These are phyloP conservation scores for Oligia strigilis DNA, from an alignment of 2,888 invertebrate species.

Conservation along the genomic window DNA sequence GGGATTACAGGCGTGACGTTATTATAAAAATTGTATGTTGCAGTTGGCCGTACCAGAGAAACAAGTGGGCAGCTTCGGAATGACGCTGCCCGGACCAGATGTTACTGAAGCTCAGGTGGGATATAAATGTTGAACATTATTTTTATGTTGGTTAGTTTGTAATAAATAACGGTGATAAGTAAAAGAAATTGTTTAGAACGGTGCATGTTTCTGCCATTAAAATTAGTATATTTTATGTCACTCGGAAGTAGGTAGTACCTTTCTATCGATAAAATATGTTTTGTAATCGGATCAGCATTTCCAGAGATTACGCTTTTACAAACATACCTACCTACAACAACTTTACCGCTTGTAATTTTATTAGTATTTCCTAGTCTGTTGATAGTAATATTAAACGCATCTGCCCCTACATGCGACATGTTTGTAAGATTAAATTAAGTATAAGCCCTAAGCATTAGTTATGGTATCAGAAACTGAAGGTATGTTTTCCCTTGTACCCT, in stretches of 20 bases:
- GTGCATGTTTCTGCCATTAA: not conserved
- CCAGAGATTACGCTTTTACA: not conserved
- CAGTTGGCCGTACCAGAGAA: conserved; percentile 75
- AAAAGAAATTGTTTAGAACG: not conserved
- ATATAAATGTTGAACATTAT: conserved; percentile 10
- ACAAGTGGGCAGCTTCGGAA: conserved; percentile 67
- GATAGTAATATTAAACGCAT: too few relatives aligned
- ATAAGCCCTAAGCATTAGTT: not conserved
- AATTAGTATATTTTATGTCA: not conserved
- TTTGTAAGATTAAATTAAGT: too few relatives aligned
- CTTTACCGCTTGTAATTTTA: not conserved
- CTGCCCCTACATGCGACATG: too few relatives aligned
- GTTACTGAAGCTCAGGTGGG: conserved; percentile 92
- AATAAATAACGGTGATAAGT: not conserved
- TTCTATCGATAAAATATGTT: not conserved
- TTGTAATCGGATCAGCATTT: not conserved
- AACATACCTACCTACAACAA: not conserved
- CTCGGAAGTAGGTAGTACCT: not conserved
- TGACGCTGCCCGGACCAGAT: conserved; percentile 83
- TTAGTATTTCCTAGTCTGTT: too few relatives aligned
- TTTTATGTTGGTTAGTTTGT: not conserved
- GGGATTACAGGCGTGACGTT: not conserved
- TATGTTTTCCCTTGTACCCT: too few relatives aligned
- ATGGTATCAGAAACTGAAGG: not conserved
- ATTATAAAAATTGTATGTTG: conserved; percentile 45